Evolutionary conservation across 2,797 vertebrate species (phyloP), one percentile per base, ranked within the genome.

Genomic region (Geotrypetes seraphini): DNA sequence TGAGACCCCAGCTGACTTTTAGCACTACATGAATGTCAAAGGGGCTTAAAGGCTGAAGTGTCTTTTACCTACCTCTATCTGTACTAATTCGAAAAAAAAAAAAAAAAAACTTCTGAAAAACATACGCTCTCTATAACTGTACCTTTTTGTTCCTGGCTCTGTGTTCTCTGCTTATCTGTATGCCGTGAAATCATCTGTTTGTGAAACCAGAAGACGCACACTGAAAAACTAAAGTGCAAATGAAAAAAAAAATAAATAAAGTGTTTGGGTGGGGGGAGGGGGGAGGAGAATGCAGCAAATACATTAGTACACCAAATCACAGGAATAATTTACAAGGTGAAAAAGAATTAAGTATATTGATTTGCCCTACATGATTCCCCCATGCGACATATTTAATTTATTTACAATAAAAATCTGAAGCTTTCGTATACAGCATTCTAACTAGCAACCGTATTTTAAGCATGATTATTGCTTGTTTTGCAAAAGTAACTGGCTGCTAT

Each of bases 1-100:
- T 66, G 75, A 84, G 87, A 88, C 86, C 89, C 67, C 81, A 84
- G 83, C 80, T 85, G 87, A 86, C 87, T 86, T n/a, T 74, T 75
- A 82, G 78, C 76, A 62, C 80, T 72, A 75, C 42, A 77, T 82
- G 84, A 89, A 90, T 88, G 91, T 91, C 84, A 90, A 83, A 86
- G 62, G 75, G 69, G 74, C 69, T 84, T 74, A 76, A 74, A 74
- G 70, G 79, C 73, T 56, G 56, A 58, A 62, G 59, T 63, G 57
- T 57, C 66, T 82, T n/a, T 69, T 70, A 61, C 71, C 69, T 75
- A 59, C 53, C 33, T 60, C 59, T 55, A 52, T 56, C 53, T 57
- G 55, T 22, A 56, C 47, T 50, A 57, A 75, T 69, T 75, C 67
- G 69, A 58, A 66, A 45, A 43, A 10, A 6, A 39, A 57, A 30